phyloP scores from a whole-genome alignment of 2,113 vertebrate species.

The Prolemur simus region DNA sequence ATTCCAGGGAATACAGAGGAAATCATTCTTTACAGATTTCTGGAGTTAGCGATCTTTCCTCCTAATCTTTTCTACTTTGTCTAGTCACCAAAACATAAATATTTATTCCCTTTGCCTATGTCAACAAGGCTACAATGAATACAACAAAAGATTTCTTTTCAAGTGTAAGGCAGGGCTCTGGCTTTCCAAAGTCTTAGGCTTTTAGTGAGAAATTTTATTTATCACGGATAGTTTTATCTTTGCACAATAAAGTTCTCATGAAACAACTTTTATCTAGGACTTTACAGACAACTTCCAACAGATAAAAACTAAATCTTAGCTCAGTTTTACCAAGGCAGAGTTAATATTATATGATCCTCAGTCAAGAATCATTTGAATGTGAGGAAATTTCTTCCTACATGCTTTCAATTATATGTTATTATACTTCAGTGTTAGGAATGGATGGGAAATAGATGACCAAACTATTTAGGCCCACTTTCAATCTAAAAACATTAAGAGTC shows the following conservation, averaged over 20 bases:
- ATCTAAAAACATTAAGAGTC: constrained; percentile 27
- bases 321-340: not conserved
- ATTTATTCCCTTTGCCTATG: not conserved
- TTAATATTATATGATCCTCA: not conserved
- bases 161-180: not conserved
- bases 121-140: not conserved
- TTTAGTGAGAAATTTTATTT: not conserved
- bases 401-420: constrained; percentile 26
- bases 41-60: not conserved
- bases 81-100: not conserved
- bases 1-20: not conserved
- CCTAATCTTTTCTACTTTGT: not conserved
- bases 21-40: not conserved
- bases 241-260: not conserved
- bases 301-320: not conserved
- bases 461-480: not conserved
- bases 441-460: not conserved
- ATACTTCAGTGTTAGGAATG: not conserved
- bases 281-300: not conserved
- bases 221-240: not conserved
- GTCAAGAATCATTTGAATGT: constrained; percentile 12
- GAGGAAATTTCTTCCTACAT: not conserved
- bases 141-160: not conserved
- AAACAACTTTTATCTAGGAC: not conserved
- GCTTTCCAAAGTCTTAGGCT: not conserved